Conservation (phyloP, 2,888 invertebrate genomes). For the Neoascia interrupta region DNA sequence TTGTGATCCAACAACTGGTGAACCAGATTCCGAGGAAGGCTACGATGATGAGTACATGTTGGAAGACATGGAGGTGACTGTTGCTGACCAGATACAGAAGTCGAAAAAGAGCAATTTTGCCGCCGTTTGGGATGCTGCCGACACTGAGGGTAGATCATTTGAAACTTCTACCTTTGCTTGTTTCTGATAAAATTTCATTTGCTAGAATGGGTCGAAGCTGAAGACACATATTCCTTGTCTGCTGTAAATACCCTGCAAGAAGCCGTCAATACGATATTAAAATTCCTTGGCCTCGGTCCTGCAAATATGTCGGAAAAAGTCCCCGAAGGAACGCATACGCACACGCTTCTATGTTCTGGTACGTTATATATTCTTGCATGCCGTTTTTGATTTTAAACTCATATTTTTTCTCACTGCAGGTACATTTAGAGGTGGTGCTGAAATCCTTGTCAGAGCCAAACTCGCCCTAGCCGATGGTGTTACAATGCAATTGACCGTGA, state of each 20-base stretch:
- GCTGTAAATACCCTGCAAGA: slow-evolving; percentile 89
- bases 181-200: too few species aligned
- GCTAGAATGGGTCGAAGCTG: slow-evolving; percentile 84
- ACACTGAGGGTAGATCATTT: slow-evolving; percentile 80
- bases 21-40: slow-evolving; percentile 96
- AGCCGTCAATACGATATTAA: slow-evolving; percentile 90
- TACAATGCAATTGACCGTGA: slow-evolving; percentile 95
- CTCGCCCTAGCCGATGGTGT: slow-evolving; percentile 88
- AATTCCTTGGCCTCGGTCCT: slow-evolving; percentile 91
- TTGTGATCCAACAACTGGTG: slow-evolving; percentile 96
- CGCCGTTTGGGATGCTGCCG: slow-evolving; percentile 89
- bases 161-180: neutral
- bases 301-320: slow-evolving; percentile 92
- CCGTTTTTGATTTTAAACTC: neutral
- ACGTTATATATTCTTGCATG: slow-evolving; percentile 53
- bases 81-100: slow-evolving; percentile 92
- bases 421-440: slow-evolving; percentile 93
- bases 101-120: slow-evolving; percentile 88
- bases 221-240: slow-evolving; percentile 95
- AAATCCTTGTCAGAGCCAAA: slow-evolving; percentile 92
- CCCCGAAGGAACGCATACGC: slow-evolving; percentile 89
- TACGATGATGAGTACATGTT: slow-evolving; percentile 97
- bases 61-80: slow-evolving; percentile 93
- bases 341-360: slow-evolving; percentile 90
- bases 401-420: slow-evolving; percentile 80